Conservation (phyloP, 2,888 invertebrate species). For the Hoplodrina ambigua region DNA sequence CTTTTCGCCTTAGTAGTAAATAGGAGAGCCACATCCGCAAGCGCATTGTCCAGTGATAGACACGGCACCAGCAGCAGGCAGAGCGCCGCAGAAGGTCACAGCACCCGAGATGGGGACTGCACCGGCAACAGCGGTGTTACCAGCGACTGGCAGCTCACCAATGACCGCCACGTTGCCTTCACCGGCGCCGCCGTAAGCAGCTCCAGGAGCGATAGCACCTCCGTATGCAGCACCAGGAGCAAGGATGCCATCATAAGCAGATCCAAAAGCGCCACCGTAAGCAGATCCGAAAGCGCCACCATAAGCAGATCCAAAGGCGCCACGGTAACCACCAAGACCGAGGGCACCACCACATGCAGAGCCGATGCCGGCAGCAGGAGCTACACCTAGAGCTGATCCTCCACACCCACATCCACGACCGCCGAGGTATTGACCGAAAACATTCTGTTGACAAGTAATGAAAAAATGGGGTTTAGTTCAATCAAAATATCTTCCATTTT, state of each 20-base stretch:
- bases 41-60: slow-evolving; percentile 40
- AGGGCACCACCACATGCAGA: not conserved
- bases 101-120: slow-evolving; percentile 45
- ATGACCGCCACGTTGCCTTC: slow-evolving; percentile 66
- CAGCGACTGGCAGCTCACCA: slow-evolving; percentile 68
- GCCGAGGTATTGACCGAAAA: slow-evolving; percentile 12
- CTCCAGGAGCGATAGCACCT: not conserved
- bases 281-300: not conserved
- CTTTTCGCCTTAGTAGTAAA: slow-evolving; percentile 3
- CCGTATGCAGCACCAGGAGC: slow-evolving; percentile 13
- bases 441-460: slow-evolving; percentile 10
- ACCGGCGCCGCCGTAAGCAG: slow-evolving; percentile 51
- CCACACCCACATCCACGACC: slow-evolving; percentile 14
- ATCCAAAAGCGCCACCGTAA: slow-evolving; percentile 12
- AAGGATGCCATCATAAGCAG: not conserved
- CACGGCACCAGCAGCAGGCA: slow-evolving; percentile 41
- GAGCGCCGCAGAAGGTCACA: not conserved
- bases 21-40: slow-evolving; percentile 31
- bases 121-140: slow-evolving; percentile 66
- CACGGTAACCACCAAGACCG: not conserved
- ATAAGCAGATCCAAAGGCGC: not conserved
- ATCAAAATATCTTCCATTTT: too few species aligned
- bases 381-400: not conserved
- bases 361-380: not conserved
- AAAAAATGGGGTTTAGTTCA: too few species aligned